Evolutionary conservation across 2,113 vertebrate genomes (phyloP), one percentile per base, ranked within the genome.

Genomic region (Perca schrenkii): DNA sequence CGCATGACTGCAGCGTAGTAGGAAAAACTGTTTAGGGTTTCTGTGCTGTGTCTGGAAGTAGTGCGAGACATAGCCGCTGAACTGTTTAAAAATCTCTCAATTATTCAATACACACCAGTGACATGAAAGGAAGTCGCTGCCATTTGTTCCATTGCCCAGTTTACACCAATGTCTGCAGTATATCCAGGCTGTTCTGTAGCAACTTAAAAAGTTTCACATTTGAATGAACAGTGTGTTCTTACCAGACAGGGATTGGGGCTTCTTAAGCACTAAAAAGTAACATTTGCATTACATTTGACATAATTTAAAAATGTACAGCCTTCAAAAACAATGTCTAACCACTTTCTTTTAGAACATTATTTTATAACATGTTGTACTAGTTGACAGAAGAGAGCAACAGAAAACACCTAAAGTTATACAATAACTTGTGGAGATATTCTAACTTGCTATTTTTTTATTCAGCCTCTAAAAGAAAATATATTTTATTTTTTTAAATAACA

Each of bases 11-110:
- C 67, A 57, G 70, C 15, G 49, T 4, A 34, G 50, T 19, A 53
- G 50, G 28, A 65, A 40, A 53, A 68, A 65, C 16, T 17, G 61
- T 58, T 34, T 40, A 8, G 40, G 40, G 10, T 43, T 47, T 64
- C 62, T 47, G 21, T 86, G 79, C 85, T 83, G 10, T 40, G 66
- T 76, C 72, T 86, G 11, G 25, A 72, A 10, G 12, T 31, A 8
- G 43, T 52, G 50, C 28, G 64, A 74, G 50, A 66, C 3, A 16
- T 17, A 31, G 12, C 8, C 25, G 10, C 31, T 15, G 46, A 66
- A 77, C 52, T 22, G 63, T 50, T 74, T 5, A 6, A 49, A n/a
- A 60, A 56, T 31, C 14, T 53, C 15, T 53, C 15, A 40, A 16
- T 3, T 13, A 11, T n/a, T 69, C 31, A 69, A 49, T 15, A 22